These are phyloP conservation scores for Aphelocoma californica DNA, from an alignment of 2,797 vertebrate species.

Conservation along the genomic window DNA sequence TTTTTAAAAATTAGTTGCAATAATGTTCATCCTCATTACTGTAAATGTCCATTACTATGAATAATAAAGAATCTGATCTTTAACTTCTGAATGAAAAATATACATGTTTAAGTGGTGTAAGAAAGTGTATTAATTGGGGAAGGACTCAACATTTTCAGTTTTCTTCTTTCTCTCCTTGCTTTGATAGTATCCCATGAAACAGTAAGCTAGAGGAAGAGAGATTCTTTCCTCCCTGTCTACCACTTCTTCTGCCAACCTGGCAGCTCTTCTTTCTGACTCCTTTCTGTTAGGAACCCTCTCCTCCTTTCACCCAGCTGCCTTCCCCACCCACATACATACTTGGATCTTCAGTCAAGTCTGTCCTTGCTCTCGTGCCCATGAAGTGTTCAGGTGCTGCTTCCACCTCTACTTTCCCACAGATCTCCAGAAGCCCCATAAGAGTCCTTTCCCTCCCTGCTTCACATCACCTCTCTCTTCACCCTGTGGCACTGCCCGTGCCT, in stretches of 20 bases:
- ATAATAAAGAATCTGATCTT: not conserved
- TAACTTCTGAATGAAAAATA: not conserved
- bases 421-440: not conserved
- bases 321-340: not conserved
- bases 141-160: not conserved
- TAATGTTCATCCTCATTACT: not conserved
- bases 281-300: not conserved
- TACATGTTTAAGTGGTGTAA: rapidly evolving
- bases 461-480: rapidly evolving
- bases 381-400: not conserved
- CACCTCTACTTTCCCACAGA: not conserved
- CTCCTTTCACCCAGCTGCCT: not conserved
- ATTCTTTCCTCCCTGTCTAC: not conserved
- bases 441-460: not conserved
- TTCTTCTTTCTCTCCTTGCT: not conserved
- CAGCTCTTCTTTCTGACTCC: not conserved
- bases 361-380: not conserved
- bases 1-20: not conserved
- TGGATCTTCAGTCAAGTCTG: not conserved
- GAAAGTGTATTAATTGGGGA: not conserved
- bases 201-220: not conserved
- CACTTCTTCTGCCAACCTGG: not conserved
- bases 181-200: not conserved
- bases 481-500: rapidly evolving
- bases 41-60: not conserved